phyloP scores from a whole-genome alignment of 2,797 vertebrate species.

The Eulemur rubriventer region DNA sequence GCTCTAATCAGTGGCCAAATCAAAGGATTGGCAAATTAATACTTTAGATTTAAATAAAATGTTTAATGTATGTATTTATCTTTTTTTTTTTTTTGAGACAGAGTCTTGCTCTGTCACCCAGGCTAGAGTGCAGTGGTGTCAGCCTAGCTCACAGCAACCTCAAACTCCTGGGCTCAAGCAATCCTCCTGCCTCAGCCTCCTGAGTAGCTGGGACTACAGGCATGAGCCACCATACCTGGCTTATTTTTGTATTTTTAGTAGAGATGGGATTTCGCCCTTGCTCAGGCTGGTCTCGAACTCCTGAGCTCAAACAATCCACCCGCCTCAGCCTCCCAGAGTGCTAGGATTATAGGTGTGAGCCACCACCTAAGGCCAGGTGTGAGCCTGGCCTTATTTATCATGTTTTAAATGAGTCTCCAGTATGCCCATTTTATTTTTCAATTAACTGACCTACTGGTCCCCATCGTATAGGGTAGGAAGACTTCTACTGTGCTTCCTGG shows the following conservation, averaged over 20 bases:
- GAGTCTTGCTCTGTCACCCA: neutral
- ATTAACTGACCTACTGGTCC: neutral
- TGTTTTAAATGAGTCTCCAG: neutral
- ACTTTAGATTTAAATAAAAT: constrained; percentile 31
- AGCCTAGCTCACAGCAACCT: neutral
- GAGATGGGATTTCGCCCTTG: no score
- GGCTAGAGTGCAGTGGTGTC: neutral
- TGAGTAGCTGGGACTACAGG: no score
- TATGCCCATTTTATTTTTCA: constrained; percentile 37
- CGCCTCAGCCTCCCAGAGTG: neutral
- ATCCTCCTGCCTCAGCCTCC: no score
- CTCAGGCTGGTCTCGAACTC: no score
- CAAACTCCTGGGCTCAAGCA: neutral
- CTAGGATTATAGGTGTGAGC: neutral
- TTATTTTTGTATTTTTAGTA: no score
- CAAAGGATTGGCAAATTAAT: constrained; percentile 15
- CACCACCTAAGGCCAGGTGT: no score
- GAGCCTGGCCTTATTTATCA: neutral
- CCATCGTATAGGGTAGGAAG: neutral
- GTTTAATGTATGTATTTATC: neutral
- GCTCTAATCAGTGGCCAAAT: neutral
- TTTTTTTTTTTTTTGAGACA: neutral
- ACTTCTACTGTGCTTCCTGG: neutral
- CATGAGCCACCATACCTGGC: no score
- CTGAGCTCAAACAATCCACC: neutral